These are phyloP conservation scores for Branchinecta lindahli DNA, from an alignment of 1,140 invertebrate species.

Conservation along the genomic window DNA sequence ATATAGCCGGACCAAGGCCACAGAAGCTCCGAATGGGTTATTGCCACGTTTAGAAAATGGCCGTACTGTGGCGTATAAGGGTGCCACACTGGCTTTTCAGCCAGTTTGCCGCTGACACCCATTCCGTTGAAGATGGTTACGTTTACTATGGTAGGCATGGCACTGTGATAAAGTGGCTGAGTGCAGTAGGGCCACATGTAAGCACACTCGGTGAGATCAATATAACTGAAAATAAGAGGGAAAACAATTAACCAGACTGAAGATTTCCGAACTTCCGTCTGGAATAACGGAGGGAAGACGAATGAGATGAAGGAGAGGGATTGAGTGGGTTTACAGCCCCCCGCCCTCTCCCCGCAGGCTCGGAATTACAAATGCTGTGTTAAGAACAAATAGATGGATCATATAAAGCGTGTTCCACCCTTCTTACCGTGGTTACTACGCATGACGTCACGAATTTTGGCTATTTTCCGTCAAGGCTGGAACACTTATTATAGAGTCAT, in stretches of 20 bases:
- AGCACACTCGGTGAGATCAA: constrained; percentile 82
- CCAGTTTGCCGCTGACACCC: constrained; percentile 64
- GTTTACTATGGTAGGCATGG: constrained; percentile 76
- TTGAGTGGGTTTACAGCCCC: no score
- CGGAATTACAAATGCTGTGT: no score
- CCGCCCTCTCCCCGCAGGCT: no score
- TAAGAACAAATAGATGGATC: no score
- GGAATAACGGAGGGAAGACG: no score
- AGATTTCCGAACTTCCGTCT: no score
- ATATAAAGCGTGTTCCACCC: no score
- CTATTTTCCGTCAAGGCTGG: no score
- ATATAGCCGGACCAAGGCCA: constrained; percentile 97
- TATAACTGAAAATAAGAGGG: constrained; percentile 42
- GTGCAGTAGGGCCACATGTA: constrained; percentile 98
- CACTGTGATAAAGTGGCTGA: constrained; percentile 76
- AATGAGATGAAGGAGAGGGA: no score
- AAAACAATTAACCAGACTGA: constrained; percentile 14
- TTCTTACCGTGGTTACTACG: no score
- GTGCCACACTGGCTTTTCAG: constrained; percentile 60
- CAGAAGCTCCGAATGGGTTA: constrained; percentile 59
- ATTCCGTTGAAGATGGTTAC: constrained; percentile 77
- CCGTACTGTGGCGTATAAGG: constrained; percentile 65
- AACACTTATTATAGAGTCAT: no score
- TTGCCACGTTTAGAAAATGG: constrained; percentile 38
- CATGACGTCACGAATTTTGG: no score